These are phyloP conservation scores for Silvanus unidentatus DNA, from an alignment of 2,888 invertebrate genomes.

Conservation along the genomic window DNA sequence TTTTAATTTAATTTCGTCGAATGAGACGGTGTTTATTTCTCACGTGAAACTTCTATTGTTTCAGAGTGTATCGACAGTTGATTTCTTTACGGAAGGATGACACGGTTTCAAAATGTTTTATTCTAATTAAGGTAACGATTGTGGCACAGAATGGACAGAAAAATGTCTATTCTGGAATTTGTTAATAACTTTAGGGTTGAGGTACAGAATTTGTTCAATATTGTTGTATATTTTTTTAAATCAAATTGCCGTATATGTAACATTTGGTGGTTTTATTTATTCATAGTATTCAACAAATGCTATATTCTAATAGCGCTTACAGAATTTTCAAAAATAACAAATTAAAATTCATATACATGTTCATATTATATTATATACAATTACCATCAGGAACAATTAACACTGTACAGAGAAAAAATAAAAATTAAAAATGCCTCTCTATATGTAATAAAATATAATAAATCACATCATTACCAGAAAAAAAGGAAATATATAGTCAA, in stretches of 20 bases:
- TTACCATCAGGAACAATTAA: slow-evolving; percentile 27
- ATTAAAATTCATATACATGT: slow-evolving; percentile 27
- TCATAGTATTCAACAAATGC: slow-evolving; percentile 28
- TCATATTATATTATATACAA: slow-evolving; percentile 22
- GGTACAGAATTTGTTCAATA: too few relatives aligned
- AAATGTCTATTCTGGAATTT: too few relatives aligned
- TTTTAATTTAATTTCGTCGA: background rate
- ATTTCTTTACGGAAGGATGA: too few relatives aligned
- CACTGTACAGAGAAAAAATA: slow-evolving; percentile 27
- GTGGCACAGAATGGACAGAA: too few relatives aligned
- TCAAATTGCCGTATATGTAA: slow-evolving; percentile 10
- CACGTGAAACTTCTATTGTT: too few relatives aligned
- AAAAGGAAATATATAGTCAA: background rate
- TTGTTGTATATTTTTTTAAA: background rate
- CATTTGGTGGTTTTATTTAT: slow-evolving; percentile 30
- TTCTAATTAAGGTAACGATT: too few relatives aligned
- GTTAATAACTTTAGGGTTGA: too few relatives aligned
- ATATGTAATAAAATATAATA: slow-evolving; percentile 24
- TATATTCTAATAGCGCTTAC: slow-evolving; percentile 31
- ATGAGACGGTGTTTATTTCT: too few relatives aligned
- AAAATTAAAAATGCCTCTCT: slow-evolving; percentile 21
- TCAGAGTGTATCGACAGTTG: too few relatives aligned
- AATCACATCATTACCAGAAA: background rate
- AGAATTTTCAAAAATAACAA: slow-evolving; percentile 29
- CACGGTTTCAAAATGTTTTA: too few relatives aligned